Percentiles rank a stretch among this genome's conserved stretches.
Evolutionary conservation across 2,797 vertebrate genomes (phyloP).

Genomic region (Megalops cyprinoides): DNA sequence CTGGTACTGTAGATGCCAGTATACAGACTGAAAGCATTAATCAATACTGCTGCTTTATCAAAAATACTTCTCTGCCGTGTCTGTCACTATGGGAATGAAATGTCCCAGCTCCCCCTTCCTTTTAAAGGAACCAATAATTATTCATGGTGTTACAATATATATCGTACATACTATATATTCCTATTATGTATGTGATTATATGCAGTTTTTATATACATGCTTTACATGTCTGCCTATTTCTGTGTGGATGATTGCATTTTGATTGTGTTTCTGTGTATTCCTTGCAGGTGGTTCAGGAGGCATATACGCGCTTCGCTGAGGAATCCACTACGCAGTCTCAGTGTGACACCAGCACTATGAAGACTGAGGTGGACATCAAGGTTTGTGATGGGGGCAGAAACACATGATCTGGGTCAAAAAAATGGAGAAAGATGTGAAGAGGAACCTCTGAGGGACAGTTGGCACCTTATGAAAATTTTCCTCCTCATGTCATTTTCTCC

Average conservation of each 20-base stretch:
- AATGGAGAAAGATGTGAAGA: neutral
- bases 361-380: constrained; percentile 82
- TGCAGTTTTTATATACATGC: neutral
- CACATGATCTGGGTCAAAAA: neutral
- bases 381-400: constrained; percentile 50
- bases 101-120: neutral
- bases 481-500: neutral
- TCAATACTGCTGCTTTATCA: neutral
- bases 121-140: neutral
- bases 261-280: constrained; percentile 21
- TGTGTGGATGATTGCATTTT: neutral
- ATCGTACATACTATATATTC: neutral
- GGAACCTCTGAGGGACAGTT: neutral
- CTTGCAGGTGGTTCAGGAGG: constrained; percentile 78
- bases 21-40: no score
- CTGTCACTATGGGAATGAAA: neutral
- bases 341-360: constrained; percentile 75
- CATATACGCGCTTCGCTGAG: constrained; percentile 74
- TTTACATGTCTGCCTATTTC: neutral
- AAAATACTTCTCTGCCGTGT: neutral
- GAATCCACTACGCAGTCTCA: constrained; percentile 76
- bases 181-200: no score
- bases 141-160: constrained; percentile 6
- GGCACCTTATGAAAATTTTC: neutral
- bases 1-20: no score